Conservation (phyloP, 2,888 invertebrate genomes). For the Panopea generosa region DNA sequence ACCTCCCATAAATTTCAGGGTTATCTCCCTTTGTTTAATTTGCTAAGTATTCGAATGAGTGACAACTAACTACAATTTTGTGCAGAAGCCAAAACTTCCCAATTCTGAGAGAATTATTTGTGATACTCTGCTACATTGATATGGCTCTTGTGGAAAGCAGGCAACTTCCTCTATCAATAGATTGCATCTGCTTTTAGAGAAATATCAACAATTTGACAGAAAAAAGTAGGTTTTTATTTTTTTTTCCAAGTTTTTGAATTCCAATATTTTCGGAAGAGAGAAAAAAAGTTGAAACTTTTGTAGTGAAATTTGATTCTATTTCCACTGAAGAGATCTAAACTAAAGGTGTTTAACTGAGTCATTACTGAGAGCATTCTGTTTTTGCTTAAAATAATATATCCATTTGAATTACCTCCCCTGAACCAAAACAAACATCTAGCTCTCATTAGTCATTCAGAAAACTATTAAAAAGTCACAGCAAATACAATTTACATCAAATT, state of each 20-base stretch:
- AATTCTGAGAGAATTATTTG: constrained; percentile 21
- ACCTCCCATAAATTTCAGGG: constrained; percentile 40
- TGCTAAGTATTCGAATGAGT: constrained; percentile 32
- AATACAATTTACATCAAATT: too few relatives aligned
- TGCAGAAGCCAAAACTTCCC: constrained; percentile 20
- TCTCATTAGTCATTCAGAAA: too few relatives aligned
- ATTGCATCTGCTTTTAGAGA: constrained; percentile 16
- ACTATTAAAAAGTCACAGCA: too few relatives aligned
- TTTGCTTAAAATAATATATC: too few relatives aligned
- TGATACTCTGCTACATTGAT: constrained; percentile 31
- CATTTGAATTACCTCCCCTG: too few relatives aligned
- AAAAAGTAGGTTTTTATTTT: constrained; percentile 11
- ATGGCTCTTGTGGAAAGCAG: constrained; percentile 7
- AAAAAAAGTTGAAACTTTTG: too few relatives aligned
- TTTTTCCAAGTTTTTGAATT: not conserved
- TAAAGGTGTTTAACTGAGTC: too few relatives aligned
- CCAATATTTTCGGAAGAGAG: too few relatives aligned
- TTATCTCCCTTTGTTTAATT: constrained; percentile 44
- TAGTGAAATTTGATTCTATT: too few relatives aligned
- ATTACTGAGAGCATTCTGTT: too few relatives aligned
- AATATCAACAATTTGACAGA: constrained; percentile 36
- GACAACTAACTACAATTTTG: constrained; percentile 41
- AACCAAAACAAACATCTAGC: too few relatives aligned
- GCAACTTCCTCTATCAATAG: constrained; percentile 17
- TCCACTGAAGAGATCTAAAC: too few relatives aligned